These are phyloP conservation scores for Hucho hucho DNA, from an alignment of 2,113 vertebrate species.

Conservation along the genomic window DNA sequence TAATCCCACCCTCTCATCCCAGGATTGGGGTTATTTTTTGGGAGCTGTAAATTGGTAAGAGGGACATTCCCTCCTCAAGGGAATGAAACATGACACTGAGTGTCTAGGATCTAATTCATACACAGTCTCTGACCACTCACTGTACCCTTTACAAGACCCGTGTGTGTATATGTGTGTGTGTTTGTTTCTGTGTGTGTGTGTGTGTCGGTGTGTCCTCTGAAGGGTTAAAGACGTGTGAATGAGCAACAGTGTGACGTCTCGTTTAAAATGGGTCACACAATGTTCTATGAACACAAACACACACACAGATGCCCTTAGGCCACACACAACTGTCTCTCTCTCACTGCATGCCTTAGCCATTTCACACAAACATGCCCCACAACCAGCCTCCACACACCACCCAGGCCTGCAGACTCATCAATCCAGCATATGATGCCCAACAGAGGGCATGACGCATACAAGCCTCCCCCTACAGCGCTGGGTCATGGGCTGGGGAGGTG, in stretches of 20 bases:
- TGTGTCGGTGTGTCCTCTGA: neutral
- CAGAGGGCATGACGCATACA: conserved; percentile 49
- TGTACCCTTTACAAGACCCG: too few species aligned
- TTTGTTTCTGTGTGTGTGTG: too few species aligned
- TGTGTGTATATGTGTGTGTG: too few species aligned
- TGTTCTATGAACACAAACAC: conserved; percentile 23
- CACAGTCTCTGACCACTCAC: neutral
- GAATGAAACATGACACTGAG: conserved; percentile 30
- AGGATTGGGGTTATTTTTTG: conserved; percentile 27
- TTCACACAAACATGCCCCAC: conserved; percentile 7
- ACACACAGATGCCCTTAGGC: conserved; percentile 36
- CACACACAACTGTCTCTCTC: conserved; percentile 16
- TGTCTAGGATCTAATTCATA: neutral
- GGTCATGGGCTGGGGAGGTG: neutral
- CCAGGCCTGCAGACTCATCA: conserved; percentile 56
- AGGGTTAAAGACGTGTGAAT: neutral
- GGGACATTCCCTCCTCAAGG: conserved; percentile 27
- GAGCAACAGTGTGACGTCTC: neutral
- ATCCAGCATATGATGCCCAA: conserved; percentile 34
- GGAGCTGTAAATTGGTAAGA: conserved; percentile 28
- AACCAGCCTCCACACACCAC: conserved; percentile 43
- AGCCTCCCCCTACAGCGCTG: conserved; percentile 27
- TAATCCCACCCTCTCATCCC: neutral
- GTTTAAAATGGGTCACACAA: neutral
- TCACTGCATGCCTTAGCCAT: neutral